A percentile compares a stretch with the other conserved stretches of the same genome.
These are phyloP conservation scores for Apteryx mantelli DNA, from an alignment of 2,113 vertebrate species.

Conservation along the genomic window DNA sequence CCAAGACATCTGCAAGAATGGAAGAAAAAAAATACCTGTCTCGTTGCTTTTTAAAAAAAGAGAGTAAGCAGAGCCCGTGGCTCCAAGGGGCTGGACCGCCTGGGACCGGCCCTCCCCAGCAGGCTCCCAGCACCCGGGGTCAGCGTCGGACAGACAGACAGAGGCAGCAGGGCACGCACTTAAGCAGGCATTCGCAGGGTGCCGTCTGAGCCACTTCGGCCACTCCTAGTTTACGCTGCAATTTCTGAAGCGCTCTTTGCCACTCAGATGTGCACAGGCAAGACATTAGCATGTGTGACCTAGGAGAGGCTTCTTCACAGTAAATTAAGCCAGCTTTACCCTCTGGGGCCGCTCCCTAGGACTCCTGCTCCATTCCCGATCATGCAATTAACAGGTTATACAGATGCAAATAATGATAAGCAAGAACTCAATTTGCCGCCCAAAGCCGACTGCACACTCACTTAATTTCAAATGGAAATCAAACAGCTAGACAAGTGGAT, in stretches of 20 bases:
- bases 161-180: too few relatives aligned
- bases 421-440: not conserved
- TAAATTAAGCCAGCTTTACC: not conserved
- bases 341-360: not conserved
- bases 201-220: fast-evolving
- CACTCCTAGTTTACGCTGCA: fast-evolving
- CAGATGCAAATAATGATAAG: fast-evolving
- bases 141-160: too few relatives aligned
- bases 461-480: not conserved
- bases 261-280: not conserved
- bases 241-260: too few relatives aligned
- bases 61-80: not conserved
- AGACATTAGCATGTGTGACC: too few relatives aligned
- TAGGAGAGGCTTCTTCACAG: not conserved
- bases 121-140: not conserved
- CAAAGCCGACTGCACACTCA: not conserved
- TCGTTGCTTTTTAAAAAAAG: not conserved
- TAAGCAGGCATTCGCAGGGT: not conserved
- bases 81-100: not conserved
- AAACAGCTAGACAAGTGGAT: not conserved
- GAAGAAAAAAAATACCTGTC: not conserved
- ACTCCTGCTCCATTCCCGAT: fast-evolving
- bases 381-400: not conserved
- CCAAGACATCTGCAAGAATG: not conserved
- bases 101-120: not conserved